A percentile compares a stretch with the other conserved stretches of the same genome.
phyloP scores from a whole-genome alignment of 2,797 vertebrate genomes.

The Sebastes cheni region DNA sequence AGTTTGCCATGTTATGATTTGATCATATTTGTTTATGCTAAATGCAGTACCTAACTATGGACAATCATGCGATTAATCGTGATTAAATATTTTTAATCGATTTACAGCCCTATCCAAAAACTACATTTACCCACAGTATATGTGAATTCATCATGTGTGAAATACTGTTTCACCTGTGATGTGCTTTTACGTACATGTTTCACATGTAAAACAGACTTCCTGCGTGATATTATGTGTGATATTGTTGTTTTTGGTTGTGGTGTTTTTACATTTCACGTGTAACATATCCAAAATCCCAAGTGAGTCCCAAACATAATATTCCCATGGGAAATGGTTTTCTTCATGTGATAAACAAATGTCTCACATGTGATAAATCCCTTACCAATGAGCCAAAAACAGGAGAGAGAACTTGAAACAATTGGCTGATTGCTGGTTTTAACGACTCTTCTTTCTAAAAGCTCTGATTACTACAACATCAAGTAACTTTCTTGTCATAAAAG shows the following conservation, averaged over 20 bases:
- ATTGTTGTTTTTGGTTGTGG: not conserved
- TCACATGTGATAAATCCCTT: not conserved
- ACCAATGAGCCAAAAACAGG: not conserved
- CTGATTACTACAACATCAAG: slow-evolving; percentile 25
- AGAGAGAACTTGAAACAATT: not conserved
- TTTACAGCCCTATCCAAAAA: too few relatives aligned
- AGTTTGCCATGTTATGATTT: too few relatives aligned
- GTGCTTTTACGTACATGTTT: not conserved
- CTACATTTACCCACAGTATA: not conserved
- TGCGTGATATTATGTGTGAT: not conserved
- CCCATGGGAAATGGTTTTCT: not conserved
- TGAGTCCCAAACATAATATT: not conserved
- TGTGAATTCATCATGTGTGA: not conserved
- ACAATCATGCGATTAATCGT: too few relatives aligned
- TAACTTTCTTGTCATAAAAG: slow-evolving; percentile 44
- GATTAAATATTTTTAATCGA: too few relatives aligned
- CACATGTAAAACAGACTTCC: not conserved
- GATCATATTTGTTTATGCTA: too few relatives aligned
- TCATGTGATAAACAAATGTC: not conserved
- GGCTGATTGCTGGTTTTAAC: not conserved
- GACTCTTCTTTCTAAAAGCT: slow-evolving; percentile 2
- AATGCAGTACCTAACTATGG: too few relatives aligned
- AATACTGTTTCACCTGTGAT: not conserved
- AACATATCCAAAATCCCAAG: not conserved
- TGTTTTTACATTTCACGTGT: not conserved